A percentile compares a stretch with the other conserved stretches of the same genome.
Conservation (phyloP, 2,113 vertebrate species). For the Trematomus loennbergii region DNA sequence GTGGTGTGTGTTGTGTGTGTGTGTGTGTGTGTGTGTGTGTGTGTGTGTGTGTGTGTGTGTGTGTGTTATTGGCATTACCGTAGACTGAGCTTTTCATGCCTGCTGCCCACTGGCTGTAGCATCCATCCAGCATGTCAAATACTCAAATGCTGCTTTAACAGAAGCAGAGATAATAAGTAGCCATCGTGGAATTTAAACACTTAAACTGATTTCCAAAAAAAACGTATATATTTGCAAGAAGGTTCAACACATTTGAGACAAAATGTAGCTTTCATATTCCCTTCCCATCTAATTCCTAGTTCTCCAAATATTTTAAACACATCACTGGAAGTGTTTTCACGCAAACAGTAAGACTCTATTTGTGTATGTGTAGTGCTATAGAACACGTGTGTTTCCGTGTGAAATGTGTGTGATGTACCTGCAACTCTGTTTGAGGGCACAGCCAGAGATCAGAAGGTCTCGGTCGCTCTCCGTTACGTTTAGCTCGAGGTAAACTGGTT, state of each 20-base stretch:
- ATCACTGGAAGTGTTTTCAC: background rate
- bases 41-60: slow-evolving; percentile 1
- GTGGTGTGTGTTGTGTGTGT: background rate
- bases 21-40: background rate
- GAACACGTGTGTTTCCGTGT: background rate
- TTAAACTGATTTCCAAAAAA: background rate
- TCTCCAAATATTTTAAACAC: background rate
- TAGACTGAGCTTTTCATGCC: slow-evolving; percentile 18
- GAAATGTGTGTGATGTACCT: slow-evolving; percentile 4
- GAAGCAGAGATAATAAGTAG: background rate
- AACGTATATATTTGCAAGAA: background rate
- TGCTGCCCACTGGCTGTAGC: slow-evolving; percentile 31
- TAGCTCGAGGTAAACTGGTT: background rate
- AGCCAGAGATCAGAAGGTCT: slow-evolving; percentile 22
- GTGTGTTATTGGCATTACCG: slow-evolving; percentile 32
- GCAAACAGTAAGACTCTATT: too few relatives aligned
- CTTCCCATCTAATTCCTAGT: background rate
- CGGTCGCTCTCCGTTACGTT: slow-evolving; percentile 5
- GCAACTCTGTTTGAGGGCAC: slow-evolving; percentile 1
- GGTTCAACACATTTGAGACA: background rate
- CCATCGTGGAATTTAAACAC: background rate
- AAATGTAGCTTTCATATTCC: background rate
- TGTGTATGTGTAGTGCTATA: background rate
- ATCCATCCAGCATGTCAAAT: slow-evolving; percentile 32
- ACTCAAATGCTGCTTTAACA: slow-evolving; percentile 9